These are phyloP conservation scores for Tricholaema leucomelas DNA, from an alignment of 2,113 vertebrate genomes.

Conservation along the genomic window DNA sequence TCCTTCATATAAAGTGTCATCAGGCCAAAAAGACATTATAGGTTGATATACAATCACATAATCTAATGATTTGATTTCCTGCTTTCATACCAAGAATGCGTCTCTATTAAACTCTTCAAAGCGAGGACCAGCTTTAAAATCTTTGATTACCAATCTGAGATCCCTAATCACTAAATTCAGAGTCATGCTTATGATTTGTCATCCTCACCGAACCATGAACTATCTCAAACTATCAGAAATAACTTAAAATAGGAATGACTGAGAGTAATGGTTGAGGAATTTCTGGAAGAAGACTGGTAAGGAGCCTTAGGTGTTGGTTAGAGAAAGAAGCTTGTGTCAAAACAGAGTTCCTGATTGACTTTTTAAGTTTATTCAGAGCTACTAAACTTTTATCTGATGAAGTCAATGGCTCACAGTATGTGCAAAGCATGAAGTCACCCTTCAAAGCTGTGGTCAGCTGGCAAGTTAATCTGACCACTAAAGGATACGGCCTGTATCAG, in stretches of 20 bases:
- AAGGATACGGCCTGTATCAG: too few species aligned
- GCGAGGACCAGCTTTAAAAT: background rate
- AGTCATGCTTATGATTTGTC: background rate
- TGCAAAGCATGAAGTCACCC: slow-evolving; percentile 29
- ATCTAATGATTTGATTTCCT: background rate
- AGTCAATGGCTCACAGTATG: slow-evolving; percentile 57
- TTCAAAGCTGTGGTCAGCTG: slow-evolving; percentile 65
- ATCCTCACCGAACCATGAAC: background rate
- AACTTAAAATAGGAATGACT: background rate
- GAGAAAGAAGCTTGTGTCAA: background rate
- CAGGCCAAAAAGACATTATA: background rate
- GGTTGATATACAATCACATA: background rate
- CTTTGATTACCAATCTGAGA: background rate
- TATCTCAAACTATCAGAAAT: background rate
- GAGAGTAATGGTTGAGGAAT: background rate
- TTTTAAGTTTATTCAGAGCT: slow-evolving; percentile 60
- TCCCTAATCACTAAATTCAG: background rate
- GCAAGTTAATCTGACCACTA: slow-evolving; percentile 66
- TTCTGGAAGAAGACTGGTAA: background rate
- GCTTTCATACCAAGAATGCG: background rate
- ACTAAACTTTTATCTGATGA: slow-evolving; percentile 52
- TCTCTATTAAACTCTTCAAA: background rate
- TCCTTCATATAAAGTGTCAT: background rate
- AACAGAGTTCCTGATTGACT: slow-evolving; percentile 26
- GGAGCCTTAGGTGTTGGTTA: slow-evolving; percentile 1